phyloP scores from a whole-genome alignment of 2,797 vertebrate genomes.

The Cercopithecus hamlyni region DNA sequence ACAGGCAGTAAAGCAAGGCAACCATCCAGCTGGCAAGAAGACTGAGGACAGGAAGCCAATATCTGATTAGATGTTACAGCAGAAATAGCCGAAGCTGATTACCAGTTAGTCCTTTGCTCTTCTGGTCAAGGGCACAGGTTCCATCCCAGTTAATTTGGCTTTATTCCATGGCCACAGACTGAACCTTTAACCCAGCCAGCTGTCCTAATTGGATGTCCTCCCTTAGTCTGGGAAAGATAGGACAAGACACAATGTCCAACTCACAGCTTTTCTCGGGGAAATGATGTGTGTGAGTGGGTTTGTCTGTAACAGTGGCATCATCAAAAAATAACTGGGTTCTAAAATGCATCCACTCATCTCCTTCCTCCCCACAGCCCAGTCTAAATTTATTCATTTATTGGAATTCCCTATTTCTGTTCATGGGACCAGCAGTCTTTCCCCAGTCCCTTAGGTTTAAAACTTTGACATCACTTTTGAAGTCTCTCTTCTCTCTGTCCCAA shows the following conservation, averaged over 20 bases:
- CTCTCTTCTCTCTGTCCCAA: neutral
- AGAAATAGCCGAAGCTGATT: constrained; percentile 46
- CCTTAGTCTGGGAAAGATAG: neutral
- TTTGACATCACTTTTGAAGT: neutral
- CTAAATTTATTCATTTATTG: neutral
- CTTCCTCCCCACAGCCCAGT: neutral
- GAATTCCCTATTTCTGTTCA: neutral
- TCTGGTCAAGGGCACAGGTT: constrained; percentile 64
- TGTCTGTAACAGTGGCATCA: neutral
- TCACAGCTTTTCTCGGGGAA: constrained; percentile 11
- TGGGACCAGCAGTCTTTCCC: neutral
- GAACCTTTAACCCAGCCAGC: constrained; percentile 54
- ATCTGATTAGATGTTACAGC: constrained; percentile 42
- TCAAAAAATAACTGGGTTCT: neutral
- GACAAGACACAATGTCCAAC: constrained; percentile 12
- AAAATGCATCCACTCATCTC: neutral
- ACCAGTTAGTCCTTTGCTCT: constrained; percentile 46
- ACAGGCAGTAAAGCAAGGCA: neutral
- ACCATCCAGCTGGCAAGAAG: constrained; percentile 31
- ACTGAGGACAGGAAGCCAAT: neutral
- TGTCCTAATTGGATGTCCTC: constrained; percentile 62
- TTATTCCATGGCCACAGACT: constrained; percentile 34
- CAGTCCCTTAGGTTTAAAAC: neutral
- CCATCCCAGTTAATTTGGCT: constrained; percentile 60
- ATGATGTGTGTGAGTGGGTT: neutral